phyloP scores from a whole-genome alignment of 2,113 vertebrate species.

The Dicaeum eximium region DNA sequence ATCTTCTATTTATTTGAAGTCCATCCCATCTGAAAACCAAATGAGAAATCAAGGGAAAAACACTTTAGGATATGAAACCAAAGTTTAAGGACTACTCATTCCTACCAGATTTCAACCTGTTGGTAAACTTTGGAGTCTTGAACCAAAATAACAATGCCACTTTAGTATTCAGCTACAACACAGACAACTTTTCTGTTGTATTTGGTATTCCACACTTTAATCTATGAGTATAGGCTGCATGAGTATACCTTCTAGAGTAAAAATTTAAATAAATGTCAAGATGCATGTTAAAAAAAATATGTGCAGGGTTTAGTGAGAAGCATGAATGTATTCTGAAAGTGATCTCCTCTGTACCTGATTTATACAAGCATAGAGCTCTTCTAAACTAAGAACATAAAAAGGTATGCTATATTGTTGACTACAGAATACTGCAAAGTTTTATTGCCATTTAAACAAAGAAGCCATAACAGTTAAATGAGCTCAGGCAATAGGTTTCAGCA shows the following conservation, averaged over 20 bases:
- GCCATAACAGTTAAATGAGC: constrained; percentile 84
- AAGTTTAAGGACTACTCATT: neutral
- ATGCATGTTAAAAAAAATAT: constrained; percentile 62
- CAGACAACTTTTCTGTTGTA: neutral
- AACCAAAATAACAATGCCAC: neutral
- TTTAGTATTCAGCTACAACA: neutral
- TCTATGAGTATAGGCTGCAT: neutral
- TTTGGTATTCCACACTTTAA: constrained; percentile 17
- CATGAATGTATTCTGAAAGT: constrained; percentile 69
- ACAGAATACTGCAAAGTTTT: constrained; percentile 82
- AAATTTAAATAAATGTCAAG: constrained; percentile 64
- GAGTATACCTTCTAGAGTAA: constrained; percentile 38
- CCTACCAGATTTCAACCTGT: neutral
- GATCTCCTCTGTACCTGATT: constrained; percentile 66
- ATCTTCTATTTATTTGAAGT: neutral
- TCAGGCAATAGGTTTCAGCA: constrained; percentile 82
- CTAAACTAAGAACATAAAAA: constrained; percentile 79
- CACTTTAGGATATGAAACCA: neutral
- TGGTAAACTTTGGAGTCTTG: neutral
- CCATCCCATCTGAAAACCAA: neutral
- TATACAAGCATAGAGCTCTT: constrained; percentile 72
- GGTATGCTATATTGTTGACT: constrained; percentile 78
- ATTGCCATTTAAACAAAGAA: constrained; percentile 87
- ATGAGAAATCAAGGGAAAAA: neutral
- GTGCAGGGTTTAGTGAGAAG: constrained; percentile 46